Percentiles rank a stretch among this genome's conserved stretches.
Conservation (phyloP, 2,113 vertebrate genomes). For the Seriola quinqueradiata region DNA sequence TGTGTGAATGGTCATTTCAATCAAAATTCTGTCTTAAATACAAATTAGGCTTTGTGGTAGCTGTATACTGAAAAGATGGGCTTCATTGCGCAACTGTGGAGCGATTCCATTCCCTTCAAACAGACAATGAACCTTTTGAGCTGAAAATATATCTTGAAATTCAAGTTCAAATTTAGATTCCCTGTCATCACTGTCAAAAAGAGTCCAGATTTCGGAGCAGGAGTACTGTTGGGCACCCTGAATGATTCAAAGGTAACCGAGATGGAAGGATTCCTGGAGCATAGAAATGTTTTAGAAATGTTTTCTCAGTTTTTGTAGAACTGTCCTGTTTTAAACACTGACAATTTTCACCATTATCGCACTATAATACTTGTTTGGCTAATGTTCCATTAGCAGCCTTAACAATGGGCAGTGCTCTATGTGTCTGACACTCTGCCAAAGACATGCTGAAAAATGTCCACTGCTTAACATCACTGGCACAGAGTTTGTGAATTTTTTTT, state of each 20-base stretch:
- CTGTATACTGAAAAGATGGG: not conserved
- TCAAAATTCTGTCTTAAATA: not conserved
- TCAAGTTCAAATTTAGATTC: not conserved
- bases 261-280: not conserved
- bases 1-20: not conserved
- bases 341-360: not conserved
- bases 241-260: conserved; percentile 10
- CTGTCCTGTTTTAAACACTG: not conserved
- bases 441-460: conserved; percentile 25
- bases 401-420: conserved; percentile 12
- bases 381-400: conserved; percentile 12
- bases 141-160: not conserved
- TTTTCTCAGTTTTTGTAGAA: not conserved
- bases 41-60: not conserved
- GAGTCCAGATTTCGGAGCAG: conserved; percentile 2
- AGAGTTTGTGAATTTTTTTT: not conserved
- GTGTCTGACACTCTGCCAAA: conserved; percentile 33
- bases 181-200: conserved; percentile 15
- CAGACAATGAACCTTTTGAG: not conserved
- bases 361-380: conserved; percentile 20
- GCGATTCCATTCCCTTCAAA: not conserved
- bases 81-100: not conserved
- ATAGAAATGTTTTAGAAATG: not conserved
- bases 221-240: not conserved
- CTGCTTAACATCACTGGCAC: conserved; percentile 2